Percentiles rank a stretch among this genome's conserved stretches.
These are phyloP conservation scores for Sycophila sp. DNA, from an alignment of 1,140 invertebrate genomes.

Conservation along the genomic window DNA sequence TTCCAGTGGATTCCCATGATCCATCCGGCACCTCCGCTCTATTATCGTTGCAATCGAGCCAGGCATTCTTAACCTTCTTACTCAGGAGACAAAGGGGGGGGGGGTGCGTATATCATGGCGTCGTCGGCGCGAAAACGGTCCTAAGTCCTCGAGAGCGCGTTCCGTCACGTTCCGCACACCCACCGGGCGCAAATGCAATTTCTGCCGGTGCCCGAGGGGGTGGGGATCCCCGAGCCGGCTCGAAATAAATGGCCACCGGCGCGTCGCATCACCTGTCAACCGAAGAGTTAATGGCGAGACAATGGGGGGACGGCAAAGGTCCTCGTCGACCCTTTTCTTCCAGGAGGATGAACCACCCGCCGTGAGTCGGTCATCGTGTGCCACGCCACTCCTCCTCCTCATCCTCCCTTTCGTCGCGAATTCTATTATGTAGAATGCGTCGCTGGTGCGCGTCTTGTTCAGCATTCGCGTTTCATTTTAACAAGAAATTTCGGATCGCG, in stretches of 20 bases:
- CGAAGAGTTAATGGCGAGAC: conserved; percentile 31
- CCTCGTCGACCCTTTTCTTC: background rate
- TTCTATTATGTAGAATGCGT: too few species aligned
- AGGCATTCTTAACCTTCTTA: background rate
- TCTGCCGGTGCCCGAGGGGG: background rate
- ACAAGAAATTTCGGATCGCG: too few species aligned
- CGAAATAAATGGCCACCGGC: conserved; percentile 30
- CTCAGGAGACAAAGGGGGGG: background rate
- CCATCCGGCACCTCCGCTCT: background rate
- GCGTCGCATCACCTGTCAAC: conserved; percentile 23
- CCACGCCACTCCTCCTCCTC: too few species aligned
- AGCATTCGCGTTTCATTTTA: too few species aligned
- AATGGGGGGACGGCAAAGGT: background rate
- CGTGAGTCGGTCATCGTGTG: conserved; percentile 20
- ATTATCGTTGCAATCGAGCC: conserved; percentile 24
- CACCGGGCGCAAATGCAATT: conserved; percentile 26
- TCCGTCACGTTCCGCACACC: conserved; percentile 33
- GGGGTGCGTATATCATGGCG: background rate
- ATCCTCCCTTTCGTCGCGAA: too few species aligned
- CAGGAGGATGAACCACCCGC: background rate
- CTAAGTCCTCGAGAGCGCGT: conserved; percentile 14
- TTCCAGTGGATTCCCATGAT: background rate
- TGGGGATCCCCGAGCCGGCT: background rate
- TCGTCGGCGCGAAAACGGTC: background rate
- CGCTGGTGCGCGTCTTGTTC: too few species aligned